Evolutionary conservation across 2,888 invertebrate species (phyloP), one percentile per base, ranked within the genome.

Genomic region (Ophraella communa): DNA sequence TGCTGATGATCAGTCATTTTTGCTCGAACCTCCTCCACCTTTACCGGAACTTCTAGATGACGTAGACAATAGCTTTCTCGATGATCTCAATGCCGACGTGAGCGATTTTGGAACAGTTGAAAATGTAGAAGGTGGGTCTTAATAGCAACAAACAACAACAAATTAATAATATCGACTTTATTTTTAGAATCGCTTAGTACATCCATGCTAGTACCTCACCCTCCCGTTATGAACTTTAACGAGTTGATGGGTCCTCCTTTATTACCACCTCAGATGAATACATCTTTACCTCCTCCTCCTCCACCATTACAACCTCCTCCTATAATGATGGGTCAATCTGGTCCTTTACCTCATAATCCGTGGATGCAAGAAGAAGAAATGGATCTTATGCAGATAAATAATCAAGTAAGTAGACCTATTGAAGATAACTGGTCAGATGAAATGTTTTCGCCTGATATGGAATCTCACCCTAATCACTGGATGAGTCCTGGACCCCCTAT

Each of bases 1-100:
- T 18, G 49, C 30, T 17, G 39, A 56, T 8, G 42, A 51, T 23
- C 51, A 51, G 18, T 42, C 64, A 18, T 65, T 68, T 27, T 68
- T 70, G 33, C 62, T 76, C 1, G 71, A 75, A 69, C 71, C 77
- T 8, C 81, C 83, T 1, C 80, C 81, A n/a, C 81, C 81, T 1
- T 77, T 81, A 35, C 83, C 82, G 1, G 80, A 82, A 64, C 73
- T 83, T 8, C 75, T 77, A 1, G 80, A 80, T 47, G 81, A 81
- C 65, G 75, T 77, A 5, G 81, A 81, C 62, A 81, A 81, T 62
- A 76, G 77, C 60, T 77, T 81, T 53, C 71, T 81, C 21, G 80
- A 81, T 51, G 77, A 78, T 69, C 76, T 82, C 66, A 76, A 75
- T 55, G 77, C 77, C 52, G 79, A 80, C 21, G 55, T 80, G 39